Evolutionary conservation across 2,888 invertebrate species (phyloP).

Genomic region (Orthosia incerta): DNA sequence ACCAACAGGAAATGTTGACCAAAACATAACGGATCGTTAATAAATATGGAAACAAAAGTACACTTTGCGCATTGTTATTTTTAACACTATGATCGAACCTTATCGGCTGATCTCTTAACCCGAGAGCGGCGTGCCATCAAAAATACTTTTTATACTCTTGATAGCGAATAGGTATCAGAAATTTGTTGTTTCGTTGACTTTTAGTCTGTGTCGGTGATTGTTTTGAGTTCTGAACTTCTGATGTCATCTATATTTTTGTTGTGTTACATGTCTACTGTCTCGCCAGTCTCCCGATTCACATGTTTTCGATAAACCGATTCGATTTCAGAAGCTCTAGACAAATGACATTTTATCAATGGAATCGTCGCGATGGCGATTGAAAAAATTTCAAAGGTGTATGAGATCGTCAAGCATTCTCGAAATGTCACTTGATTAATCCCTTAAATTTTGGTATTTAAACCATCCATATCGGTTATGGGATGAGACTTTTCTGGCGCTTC

Average conservation of each 20-base stretch:
- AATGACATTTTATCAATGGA: no score
- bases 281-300: not conserved
- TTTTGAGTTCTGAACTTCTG: constrained; percentile 47
- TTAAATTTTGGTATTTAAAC: no score
- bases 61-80: constrained; percentile 77
- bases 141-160: constrained; percentile 64
- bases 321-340: not conserved
- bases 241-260: constrained; percentile 48
- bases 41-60: constrained; percentile 68
- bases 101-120: constrained; percentile 83
- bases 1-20: constrained; percentile 49
- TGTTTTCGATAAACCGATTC: not conserved
- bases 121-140: constrained; percentile 72
- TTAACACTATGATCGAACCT: constrained; percentile 74
- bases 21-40: constrained; percentile 51
- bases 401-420: no score
- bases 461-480: no score
- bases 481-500: no score
- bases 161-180: constrained; percentile 56
- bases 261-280: constrained; percentile 11
- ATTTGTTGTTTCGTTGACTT: constrained; percentile 56
- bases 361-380: no score
- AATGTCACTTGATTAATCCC: no score
- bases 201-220: constrained; percentile 48
- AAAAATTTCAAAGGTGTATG: no score